Evolutionary conservation across 2,888 invertebrate species (phyloP).

Genomic region (Dicyrtomina minuta): DNA sequence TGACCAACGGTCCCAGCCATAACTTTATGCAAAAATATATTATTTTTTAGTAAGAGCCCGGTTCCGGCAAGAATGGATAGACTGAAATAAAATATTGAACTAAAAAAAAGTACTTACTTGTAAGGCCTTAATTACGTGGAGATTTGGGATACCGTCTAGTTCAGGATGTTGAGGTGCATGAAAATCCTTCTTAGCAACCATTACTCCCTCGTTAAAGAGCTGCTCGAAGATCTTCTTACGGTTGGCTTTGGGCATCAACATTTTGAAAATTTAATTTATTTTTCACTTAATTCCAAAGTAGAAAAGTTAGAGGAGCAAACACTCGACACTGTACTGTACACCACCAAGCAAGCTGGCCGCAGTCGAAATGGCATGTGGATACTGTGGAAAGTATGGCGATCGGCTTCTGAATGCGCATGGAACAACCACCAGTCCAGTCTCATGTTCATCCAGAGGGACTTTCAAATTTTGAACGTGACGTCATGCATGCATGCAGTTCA

Average conservation of each 20-base stretch:
- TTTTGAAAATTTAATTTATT: constrained; percentile 56
- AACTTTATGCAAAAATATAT: no score
- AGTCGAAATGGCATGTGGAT: constrained; percentile 13
- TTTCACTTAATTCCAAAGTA: constrained; percentile 7
- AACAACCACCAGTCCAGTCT: background rate
- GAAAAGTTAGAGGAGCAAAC: no score
- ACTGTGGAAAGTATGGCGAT: constrained; percentile 33
- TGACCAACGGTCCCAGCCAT: no score
- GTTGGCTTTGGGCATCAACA: constrained; percentile 99
- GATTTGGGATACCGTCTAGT: constrained; percentile 89
- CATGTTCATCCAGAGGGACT: background rate
- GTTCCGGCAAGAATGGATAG: background rate
- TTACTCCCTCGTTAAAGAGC: constrained; percentile 98
- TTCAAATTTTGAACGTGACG: background rate
- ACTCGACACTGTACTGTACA: no score
- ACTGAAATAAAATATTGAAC: no score
- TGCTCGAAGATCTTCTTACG: constrained; percentile 95
- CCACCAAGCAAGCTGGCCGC: constrained; percentile 12
- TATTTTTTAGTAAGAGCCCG: constrained; percentile 4
- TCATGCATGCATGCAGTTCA: background rate
- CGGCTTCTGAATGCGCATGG: constrained; percentile 7
- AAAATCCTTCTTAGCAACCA: constrained; percentile 98
- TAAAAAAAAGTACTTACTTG: constrained; percentile 62
- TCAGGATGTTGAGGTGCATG: constrained; percentile 98
- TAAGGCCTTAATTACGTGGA: constrained; percentile 97